Evolutionary conservation across 1,140 invertebrate genomes (phyloP).

Genomic region (Drosophila ironensis): DNA sequence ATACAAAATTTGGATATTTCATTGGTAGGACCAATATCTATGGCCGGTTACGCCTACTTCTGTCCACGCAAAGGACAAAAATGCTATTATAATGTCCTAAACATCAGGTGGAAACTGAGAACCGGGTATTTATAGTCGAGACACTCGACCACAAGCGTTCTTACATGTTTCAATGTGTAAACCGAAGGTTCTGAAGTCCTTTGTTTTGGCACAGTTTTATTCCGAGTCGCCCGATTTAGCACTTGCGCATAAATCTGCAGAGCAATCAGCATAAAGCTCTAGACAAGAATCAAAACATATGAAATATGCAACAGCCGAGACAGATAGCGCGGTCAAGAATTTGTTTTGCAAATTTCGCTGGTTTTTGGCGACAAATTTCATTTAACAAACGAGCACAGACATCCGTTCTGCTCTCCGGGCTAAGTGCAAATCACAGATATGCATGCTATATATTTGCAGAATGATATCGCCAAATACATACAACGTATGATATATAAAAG

Average conservation of each 20-base stretch:
- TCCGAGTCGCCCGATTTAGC: constrained; percentile 8
- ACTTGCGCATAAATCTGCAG: constrained; percentile 48
- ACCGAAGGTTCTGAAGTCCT: neutral
- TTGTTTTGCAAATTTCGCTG: constrained; percentile 63
- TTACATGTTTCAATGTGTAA: no score
- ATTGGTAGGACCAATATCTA: no score
- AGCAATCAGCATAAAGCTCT: constrained; percentile 42
- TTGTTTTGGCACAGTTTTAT: constrained; percentile 38
- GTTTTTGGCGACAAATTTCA: constrained; percentile 69
- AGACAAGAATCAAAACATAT: constrained; percentile 44
- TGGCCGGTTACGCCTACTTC: no score
- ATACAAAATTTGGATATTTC: neutral
- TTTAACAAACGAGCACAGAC: constrained; percentile 62
- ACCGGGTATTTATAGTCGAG: no score
- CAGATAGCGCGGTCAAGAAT: constrained; percentile 38
- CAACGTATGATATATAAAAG: neutral
- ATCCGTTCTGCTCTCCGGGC: constrained; percentile 42
- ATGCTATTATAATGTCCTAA: neutral
- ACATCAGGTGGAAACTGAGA: no score
- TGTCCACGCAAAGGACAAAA: no score
- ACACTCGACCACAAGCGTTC: no score
- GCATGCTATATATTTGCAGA: neutral
- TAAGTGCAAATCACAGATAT: constrained; percentile 33
- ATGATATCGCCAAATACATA: constrained; percentile 10
- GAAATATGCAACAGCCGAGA: constrained; percentile 67